Evolutionary conservation across 2,113 vertebrate genomes (phyloP), one percentile per base, ranked within the genome.

Genomic region (Trochalopteron elliotii): DNA sequence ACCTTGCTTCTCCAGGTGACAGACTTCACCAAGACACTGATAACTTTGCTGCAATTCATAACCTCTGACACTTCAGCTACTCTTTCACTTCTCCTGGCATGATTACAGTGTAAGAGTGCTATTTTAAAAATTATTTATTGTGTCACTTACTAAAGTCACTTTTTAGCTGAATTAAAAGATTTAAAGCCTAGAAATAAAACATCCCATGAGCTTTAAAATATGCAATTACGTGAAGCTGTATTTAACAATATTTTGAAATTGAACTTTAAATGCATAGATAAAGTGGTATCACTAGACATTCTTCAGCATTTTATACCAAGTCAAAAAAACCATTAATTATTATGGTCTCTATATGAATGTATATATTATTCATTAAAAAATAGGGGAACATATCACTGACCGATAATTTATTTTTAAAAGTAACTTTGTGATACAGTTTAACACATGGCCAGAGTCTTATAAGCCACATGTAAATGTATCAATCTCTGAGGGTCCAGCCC

Each of bases 161-260:
- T 96, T 96, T 96, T 83, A 95, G 42, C 69, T 95, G 83, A 97
- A 97, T 97, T 97, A 92, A 92, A 91, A 96, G 57, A 97, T 96
- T 96, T 93, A 90, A 93, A 89, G 23, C 57, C 72, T 37, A 90
- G 67, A 63, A 95, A 96, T 87, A 95, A 94, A 97, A 96, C 86
- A 94, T 86, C n/a, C 57, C 49, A 37, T 53, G 28, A 77, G 85
- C 47, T 96, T 92, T 95, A 79, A 97, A 97, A 95, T 88, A 94
- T 53, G 86, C 25, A 83, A 55, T 75, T 93, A 91, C 20, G 39
- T 95, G 52, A 95, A 97, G 92, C 83, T 94, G 75, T 94, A 93
- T 94, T 95, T 98, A 96, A 96, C 75, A 25, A 92, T 90, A 83
- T 40, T 45, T 94, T 93, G 87, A 71, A 96, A 97, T 97, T 95